phyloP scores from a whole-genome alignment of 1,140 invertebrate species.

The Polyergus mexicanus region DNA sequence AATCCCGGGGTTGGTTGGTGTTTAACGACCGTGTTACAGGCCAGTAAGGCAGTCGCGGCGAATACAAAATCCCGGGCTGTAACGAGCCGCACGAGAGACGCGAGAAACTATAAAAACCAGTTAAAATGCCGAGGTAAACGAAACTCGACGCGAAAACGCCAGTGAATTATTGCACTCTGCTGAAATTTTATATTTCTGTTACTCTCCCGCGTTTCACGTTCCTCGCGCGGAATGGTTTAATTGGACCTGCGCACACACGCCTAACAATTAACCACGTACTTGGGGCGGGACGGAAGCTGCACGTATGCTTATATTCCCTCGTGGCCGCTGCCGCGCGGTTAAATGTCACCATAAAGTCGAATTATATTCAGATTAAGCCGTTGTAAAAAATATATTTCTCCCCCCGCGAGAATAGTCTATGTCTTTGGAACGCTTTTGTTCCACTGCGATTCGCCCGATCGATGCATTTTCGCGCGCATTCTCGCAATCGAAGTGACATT shows the following conservation, averaged over 20 bases:
- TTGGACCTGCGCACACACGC: slow-evolving; percentile 75
- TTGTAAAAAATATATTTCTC: slow-evolving; percentile 65
- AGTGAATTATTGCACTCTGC: slow-evolving; percentile 72
- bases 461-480: slow-evolving; percentile 31
- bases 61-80: slow-evolving; percentile 55
- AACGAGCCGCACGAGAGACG: slow-evolving; percentile 60
- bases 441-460: slow-evolving; percentile 32
- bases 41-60: slow-evolving; percentile 50
- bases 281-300: slow-evolving; percentile 48
- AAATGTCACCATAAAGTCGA: slow-evolving; percentile 76
- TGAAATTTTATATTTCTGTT: slow-evolving; percentile 76
- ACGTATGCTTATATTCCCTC: slow-evolving; percentile 28
- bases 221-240: slow-evolving; percentile 74
- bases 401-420: slow-evolving; percentile 27
- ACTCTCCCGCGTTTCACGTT: slow-evolving; percentile 57
- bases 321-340: slow-evolving; percentile 53
- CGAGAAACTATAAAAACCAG: slow-evolving; percentile 68
- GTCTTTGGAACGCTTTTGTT: slow-evolving; percentile 12
- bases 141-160: slow-evolving; percentile 71
- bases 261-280: slow-evolving; percentile 75
- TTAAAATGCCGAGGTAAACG: slow-evolving; percentile 70
- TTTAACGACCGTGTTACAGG: slow-evolving; percentile 65
- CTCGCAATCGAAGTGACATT: slow-evolving; percentile 49
- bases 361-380: slow-evolving; percentile 74
- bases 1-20: slow-evolving; percentile 18